phyloP scores from a whole-genome alignment of 2,797 vertebrate species.

The Gastrophryne carolinensis region DNA sequence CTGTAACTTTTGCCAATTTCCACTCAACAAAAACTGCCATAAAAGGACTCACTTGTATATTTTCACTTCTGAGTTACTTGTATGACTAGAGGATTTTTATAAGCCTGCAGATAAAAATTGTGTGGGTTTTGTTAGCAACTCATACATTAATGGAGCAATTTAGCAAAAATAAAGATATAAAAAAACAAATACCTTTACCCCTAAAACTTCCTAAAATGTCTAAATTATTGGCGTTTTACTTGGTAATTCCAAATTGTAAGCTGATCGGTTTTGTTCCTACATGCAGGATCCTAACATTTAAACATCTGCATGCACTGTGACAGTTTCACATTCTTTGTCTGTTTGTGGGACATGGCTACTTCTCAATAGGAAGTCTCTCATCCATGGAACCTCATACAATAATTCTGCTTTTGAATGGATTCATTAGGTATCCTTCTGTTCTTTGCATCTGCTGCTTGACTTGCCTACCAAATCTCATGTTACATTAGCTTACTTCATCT shows the following conservation, averaged over 20 bases:
- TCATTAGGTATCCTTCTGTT: conserved; percentile 42
- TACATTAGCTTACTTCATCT: not conserved
- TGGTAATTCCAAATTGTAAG: not conserved
- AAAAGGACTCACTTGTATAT: conserved; percentile 9
- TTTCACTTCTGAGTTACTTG: conserved; percentile 13
- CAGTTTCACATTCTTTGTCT: not conserved
- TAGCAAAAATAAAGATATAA: too few relatives aligned
- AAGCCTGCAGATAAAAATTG: not conserved
- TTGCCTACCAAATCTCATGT: not conserved
- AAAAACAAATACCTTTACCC: not conserved
- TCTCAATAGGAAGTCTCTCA: conserved; percentile 34
- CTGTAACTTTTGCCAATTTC: not conserved
- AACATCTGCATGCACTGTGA: conserved; percentile 8
- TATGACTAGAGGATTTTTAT: not conserved
- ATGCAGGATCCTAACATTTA: not conserved
- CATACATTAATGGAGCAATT: not conserved
- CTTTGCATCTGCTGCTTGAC: conserved; percentile 25
- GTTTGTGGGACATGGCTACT: conserved; percentile 4
- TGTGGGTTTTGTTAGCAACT: not conserved
- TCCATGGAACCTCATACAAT: conserved; percentile 22
- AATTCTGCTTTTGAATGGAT: conserved; percentile 28
- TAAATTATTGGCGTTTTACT: not conserved
- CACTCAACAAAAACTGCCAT: conserved; percentile 8
- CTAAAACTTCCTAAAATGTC: not conserved
- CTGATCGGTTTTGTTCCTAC: not conserved